These are phyloP conservation scores for Alcedo atthis DNA, from an alignment of 2,797 vertebrate genomes.

Conservation along the genomic window DNA sequence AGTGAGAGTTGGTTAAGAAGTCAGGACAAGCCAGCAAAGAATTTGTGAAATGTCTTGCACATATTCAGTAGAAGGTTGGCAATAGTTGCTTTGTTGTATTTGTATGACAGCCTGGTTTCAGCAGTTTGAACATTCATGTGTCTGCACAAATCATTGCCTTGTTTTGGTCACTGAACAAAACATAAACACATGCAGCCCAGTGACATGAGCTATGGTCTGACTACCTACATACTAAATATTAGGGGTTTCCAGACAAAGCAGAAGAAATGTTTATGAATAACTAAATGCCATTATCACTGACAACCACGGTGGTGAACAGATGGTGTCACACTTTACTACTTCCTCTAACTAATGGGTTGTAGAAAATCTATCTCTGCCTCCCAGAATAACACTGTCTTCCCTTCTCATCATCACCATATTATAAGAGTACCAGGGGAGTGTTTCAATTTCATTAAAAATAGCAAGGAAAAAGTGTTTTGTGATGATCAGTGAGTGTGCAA, in stretches of 20 bases:
- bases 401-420: accelerated
- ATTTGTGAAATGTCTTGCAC: not conserved
- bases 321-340: not conserved
- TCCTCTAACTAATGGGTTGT: not conserved
- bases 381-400: not conserved
- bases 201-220: not conserved
- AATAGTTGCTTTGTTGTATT: not conserved
- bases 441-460: not conserved
- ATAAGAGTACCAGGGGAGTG: not conserved
- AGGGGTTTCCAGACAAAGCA: not conserved
- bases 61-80: not conserved
- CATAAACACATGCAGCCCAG: not conserved
- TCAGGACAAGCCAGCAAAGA: not conserved
- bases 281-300: not conserved
- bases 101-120: not conserved
- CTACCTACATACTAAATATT: not conserved
- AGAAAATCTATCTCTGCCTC: not conserved
- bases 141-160: not conserved
- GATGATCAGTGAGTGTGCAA: not conserved
- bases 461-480: not conserved
- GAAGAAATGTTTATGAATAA: not conserved
- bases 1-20: not conserved
- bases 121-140: not conserved
- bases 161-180: not conserved
- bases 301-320: not conserved